Base-by-base conservation (phyloP, 2,797 vertebrate genomes). In the Peromyscus aztecus region DNA sequence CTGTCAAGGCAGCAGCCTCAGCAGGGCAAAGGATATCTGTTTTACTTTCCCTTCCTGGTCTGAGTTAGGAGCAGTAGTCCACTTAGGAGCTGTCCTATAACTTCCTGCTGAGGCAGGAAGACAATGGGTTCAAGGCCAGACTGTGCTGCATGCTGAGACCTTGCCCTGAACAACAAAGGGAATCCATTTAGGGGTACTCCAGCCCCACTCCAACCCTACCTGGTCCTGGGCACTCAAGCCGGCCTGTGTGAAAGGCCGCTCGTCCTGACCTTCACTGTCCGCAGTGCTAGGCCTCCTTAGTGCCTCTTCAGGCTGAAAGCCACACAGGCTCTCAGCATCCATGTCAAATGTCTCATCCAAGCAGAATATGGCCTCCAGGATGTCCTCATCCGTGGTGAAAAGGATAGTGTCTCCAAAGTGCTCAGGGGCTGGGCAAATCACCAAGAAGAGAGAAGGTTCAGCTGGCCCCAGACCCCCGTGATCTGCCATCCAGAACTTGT, bases 371-470 rank as follows among this genome's bases (percentile, higher is more conserved):
- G 99, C 99, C 98, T 99, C 99, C 59, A 99, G 98, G 97, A 99
- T 99, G 43, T 99, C 99, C 16, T 99, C 99, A 3, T 99, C 99
- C 0, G 98, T 99, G 2, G 99, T 99, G 98, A 99, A 99, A 81
- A 99, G 97, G 97, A 99, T 99, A 0, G 99, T 99, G 97, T 99
- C 99, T 0, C 99, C 99, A 96, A 99, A 99, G 96, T 99, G 99
- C 98, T 99, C 99, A 57, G 99, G 98, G 85, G 98, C 99, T 99
- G 97, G 90, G 94, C 34, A 57, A 80, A 91, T 78, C 78, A 95
- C 55, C 95, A 52, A 92, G 90, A 91, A 71, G 84, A 94, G n/a
- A 84, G n/a, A 57, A 24, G n/a, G 31, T 59, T 96, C 81, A 89
- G 10, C 73, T 91, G 17, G 27, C 34, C 27, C 21, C 71, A 55